phyloP scores from a whole-genome alignment of 2,113 vertebrate species.

The Tupaia tana region DNA sequence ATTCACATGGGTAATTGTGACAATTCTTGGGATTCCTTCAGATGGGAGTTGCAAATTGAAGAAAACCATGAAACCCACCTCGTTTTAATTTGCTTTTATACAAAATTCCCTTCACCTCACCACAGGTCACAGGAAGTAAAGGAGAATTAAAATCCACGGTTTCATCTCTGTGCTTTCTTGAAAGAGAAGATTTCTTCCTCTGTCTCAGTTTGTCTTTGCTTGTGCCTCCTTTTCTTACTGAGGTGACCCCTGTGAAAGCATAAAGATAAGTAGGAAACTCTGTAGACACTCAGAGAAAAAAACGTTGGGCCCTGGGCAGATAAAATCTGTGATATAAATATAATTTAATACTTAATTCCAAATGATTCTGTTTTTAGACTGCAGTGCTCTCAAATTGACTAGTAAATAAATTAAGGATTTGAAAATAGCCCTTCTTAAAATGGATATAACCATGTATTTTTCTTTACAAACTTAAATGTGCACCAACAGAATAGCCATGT shows the following conservation, averaged over 20 bases:
- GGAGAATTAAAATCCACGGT: background rate
- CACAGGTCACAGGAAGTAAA: conserved; percentile 67
- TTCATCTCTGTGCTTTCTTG: background rate
- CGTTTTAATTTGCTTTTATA: conserved; percentile 46
- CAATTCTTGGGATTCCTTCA: background rate
- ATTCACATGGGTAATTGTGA: background rate
- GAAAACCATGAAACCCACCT: conserved; percentile 38
- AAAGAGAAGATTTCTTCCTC: conserved; percentile 47
- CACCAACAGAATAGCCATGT: background rate
- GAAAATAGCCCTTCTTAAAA: conserved; percentile 38
- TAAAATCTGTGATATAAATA: background rate
- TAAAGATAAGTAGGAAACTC: background rate
- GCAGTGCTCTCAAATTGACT: background rate
- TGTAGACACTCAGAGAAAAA: background rate
- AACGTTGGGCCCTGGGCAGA: background rate
- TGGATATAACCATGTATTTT: background rate
- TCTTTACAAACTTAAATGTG: background rate
- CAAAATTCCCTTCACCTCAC: conserved; percentile 12
- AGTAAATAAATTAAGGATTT: background rate
- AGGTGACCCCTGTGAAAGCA: background rate
- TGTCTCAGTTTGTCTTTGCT: background rate
- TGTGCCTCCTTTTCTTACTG: too few relatives aligned
- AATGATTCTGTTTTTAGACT: background rate
- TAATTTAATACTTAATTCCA: background rate
- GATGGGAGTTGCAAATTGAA: background rate